Percentiles rank a stretch among this genome's conserved stretches.
phyloP scores from a whole-genome alignment of 2,888 invertebrate species.

The Campoplex capitator region DNA sequence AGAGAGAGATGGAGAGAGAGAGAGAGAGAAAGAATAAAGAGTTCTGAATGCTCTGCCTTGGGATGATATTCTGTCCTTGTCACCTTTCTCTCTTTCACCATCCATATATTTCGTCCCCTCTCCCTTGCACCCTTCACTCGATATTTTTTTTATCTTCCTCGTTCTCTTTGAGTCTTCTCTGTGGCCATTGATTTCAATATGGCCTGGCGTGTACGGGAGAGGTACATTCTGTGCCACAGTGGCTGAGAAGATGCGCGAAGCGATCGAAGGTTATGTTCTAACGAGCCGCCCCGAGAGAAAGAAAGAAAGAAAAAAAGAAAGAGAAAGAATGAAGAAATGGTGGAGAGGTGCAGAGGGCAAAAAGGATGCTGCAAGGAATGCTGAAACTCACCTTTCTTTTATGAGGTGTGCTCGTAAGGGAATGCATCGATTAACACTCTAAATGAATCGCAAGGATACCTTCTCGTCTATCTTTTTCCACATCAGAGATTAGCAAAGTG shows the following conservation, averaged over 20 bases:
- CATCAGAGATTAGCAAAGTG: constrained; percentile 48
- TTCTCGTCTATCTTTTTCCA: constrained; percentile 42
- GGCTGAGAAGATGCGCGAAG: constrained; percentile 64
- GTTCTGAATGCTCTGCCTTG: constrained; percentile 45
- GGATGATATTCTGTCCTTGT: constrained; percentile 51
- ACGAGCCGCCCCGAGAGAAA: constrained; percentile 48
- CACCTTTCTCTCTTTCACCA: constrained; percentile 31
- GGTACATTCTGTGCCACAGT: constrained; percentile 41
- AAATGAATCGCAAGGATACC: constrained; percentile 61
- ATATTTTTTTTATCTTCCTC: constrained; percentile 4
- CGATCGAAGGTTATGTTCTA: constrained; percentile 68
- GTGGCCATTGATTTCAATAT: constrained; percentile 69
- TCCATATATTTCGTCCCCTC: constrained; percentile 28
- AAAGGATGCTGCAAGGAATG: constrained; percentile 44
- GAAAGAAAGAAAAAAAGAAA: constrained; percentile 17
- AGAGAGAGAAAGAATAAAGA: constrained; percentile 13
- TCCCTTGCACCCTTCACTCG: not conserved
- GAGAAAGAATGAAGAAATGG: constrained; percentile 32
- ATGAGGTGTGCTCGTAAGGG: constrained; percentile 52
- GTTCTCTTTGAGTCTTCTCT: constrained; percentile 42
- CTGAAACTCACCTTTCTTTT: constrained; percentile 53
- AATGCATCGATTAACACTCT: constrained; percentile 67
- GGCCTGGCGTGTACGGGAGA: constrained; percentile 46
- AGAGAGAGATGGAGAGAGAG: not conserved
- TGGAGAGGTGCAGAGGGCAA: constrained; percentile 16